Percentiles rank a stretch among this genome's conserved stretches.
Evolutionary conservation across 2,113 vertebrate genomes (phyloP).

Genomic region (Brachypteracias leptosomus): DNA sequence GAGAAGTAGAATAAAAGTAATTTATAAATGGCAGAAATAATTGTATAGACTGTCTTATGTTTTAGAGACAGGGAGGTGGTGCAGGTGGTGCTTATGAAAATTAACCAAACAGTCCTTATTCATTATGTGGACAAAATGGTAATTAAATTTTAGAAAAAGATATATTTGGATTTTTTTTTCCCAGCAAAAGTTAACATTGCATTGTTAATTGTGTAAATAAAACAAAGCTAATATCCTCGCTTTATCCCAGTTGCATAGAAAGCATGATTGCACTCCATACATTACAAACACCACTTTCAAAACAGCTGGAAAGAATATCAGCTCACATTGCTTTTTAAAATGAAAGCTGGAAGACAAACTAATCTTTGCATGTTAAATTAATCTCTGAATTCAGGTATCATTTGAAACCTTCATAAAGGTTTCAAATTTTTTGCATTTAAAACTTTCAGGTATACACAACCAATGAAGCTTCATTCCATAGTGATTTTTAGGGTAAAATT

Average conservation of each 20-base stretch:
- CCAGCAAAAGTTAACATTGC: neutral
- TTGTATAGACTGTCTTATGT: neutral
- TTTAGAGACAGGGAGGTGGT: neutral
- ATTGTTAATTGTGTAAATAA: neutral
- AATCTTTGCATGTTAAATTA: neutral
- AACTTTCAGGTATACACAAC: neutral
- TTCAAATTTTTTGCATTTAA: neutral
- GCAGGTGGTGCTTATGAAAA: neutral
- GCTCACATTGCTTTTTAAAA: neutral
- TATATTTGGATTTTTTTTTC: neutral
- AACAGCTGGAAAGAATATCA: neutral
- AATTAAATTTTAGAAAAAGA: constrained; percentile 8
- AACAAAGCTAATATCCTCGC: neutral
- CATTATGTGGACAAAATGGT: neutral
- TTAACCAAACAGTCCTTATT: neutral
- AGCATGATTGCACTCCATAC: neutral
- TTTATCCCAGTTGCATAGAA: neutral
- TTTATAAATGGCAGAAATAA: neutral
- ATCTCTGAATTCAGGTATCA: neutral
- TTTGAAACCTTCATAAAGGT: neutral
- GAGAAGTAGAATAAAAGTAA: neutral
- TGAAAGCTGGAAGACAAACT: neutral
- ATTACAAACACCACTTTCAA: neutral
- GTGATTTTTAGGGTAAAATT: neutral
- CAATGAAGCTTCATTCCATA: rapidly evolving